Conservation (phyloP, 2,888 invertebrate species). For the Troides helena region DNA sequence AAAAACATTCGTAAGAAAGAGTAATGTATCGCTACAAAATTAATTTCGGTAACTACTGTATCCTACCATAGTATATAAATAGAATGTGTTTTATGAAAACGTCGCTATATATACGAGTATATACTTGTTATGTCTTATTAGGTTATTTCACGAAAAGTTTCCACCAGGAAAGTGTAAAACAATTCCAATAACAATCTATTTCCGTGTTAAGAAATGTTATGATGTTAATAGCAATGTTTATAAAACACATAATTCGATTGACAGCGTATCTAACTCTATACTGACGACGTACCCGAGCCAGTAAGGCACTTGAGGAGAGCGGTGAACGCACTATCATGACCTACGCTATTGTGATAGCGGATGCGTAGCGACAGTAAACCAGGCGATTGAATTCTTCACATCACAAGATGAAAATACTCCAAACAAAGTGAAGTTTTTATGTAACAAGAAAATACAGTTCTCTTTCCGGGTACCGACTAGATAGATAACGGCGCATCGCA, state of each 20-base stretch:
- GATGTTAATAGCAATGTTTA: neutral
- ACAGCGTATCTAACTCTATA: conserved; percentile 29
- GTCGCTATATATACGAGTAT: no score
- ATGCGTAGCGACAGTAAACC: conserved; percentile 49
- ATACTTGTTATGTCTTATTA: no score
- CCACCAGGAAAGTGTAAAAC: neutral
- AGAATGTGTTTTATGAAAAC: no score
- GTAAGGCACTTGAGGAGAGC: conserved; percentile 60
- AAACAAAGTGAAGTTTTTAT: neutral
- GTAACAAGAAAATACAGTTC: neutral
- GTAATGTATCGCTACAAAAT: no score
- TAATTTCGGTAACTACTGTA: no score
- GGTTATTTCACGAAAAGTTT: no score
- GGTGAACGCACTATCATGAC: conserved; percentile 76
- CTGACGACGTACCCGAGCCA: conserved; percentile 32
- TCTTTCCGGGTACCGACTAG: no score
- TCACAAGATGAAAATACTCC: conserved; percentile 14
- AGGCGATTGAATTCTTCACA: conserved; percentile 19
- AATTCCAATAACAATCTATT: neutral
- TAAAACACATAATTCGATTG: neutral
- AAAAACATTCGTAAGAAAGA: no score
- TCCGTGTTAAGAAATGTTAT: neutral
- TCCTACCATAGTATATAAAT: no score
- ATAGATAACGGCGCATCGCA: no score
- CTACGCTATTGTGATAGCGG: conserved; percentile 64